Evolutionary conservation across 2,888 invertebrate species (phyloP).

Genomic region (Torymus tubicola): DNA sequence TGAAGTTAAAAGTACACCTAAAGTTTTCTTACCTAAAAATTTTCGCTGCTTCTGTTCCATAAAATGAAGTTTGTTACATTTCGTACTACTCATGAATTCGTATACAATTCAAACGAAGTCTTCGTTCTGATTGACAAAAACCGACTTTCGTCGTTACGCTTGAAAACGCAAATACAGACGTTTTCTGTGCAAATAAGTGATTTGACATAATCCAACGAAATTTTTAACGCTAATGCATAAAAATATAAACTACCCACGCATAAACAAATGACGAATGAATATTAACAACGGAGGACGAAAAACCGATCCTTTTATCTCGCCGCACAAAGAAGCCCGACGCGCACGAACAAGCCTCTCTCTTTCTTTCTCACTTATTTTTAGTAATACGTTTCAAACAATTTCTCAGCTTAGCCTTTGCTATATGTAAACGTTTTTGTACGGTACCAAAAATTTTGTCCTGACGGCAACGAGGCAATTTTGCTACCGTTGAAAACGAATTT

Average conservation of each 20-base stretch:
- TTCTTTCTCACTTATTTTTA: constrained; percentile 33
- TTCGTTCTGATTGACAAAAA: constrained; percentile 7
- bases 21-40: neutral
- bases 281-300: constrained; percentile 23
- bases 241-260: constrained; percentile 16
- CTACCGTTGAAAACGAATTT: neutral
- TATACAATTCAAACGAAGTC: neutral
- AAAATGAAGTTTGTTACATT: neutral
- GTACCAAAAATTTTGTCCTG: neutral
- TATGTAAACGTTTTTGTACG: neutral
- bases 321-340: constrained; percentile 39
- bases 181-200: too few species aligned
- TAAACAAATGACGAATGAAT: constrained; percentile 1
- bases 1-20: neutral
- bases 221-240: constrained; percentile 38
- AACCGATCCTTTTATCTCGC: constrained; percentile 37
- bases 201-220: constrained; percentile 50
- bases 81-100: neutral
- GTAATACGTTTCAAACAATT: neutral
- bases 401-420: neutral
- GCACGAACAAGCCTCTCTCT: constrained; percentile 52
- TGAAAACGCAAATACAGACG: too few species aligned
- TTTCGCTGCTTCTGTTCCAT: neutral
- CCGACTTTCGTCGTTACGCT: neutral
- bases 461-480: neutral